phyloP scores from a whole-genome alignment of 2,888 invertebrate species.

The Lysandra bellargus region DNA sequence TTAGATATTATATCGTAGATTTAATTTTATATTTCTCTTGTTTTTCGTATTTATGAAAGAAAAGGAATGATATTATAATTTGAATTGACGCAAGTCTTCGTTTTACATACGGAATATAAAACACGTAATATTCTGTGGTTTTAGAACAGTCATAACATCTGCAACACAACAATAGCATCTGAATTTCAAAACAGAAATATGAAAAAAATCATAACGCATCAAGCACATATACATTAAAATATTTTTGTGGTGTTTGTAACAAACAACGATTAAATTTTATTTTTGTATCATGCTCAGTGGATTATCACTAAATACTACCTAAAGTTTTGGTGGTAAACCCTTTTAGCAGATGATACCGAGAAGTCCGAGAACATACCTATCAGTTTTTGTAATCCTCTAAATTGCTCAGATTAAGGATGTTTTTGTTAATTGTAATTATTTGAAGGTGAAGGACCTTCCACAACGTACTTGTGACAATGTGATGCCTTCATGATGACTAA shows the following conservation, averaged over 20 bases:
- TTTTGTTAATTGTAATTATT: conserved; percentile 11
- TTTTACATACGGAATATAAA: too few species aligned
- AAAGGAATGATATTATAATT: too few species aligned
- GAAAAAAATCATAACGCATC: too few species aligned
- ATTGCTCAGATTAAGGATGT: conserved; percentile 12
- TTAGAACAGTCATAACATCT: too few species aligned
- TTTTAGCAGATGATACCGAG: neutral
- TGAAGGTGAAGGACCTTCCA: conserved; percentile 17
- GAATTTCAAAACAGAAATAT: too few species aligned
- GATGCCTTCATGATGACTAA: conserved; percentile 24
- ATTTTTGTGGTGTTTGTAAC: neutral
- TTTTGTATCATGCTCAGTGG: neutral
- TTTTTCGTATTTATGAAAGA: too few species aligned
- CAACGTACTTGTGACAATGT: conserved; percentile 8
- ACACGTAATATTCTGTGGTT: too few species aligned
- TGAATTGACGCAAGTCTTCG: too few species aligned
- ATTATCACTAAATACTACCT: neutral
- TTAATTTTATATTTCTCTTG: too few species aligned
- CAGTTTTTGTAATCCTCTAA: neutral
- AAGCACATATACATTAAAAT: neutral
- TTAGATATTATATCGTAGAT: too few species aligned
- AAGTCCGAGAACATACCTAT: neutral
- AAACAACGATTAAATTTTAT: neutral
- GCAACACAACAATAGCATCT: too few species aligned
- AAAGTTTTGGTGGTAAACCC: neutral